These are phyloP conservation scores for Pectinophora gossypiella DNA, from an alignment of 1,140 invertebrate genomes.

Conservation along the genomic window DNA sequence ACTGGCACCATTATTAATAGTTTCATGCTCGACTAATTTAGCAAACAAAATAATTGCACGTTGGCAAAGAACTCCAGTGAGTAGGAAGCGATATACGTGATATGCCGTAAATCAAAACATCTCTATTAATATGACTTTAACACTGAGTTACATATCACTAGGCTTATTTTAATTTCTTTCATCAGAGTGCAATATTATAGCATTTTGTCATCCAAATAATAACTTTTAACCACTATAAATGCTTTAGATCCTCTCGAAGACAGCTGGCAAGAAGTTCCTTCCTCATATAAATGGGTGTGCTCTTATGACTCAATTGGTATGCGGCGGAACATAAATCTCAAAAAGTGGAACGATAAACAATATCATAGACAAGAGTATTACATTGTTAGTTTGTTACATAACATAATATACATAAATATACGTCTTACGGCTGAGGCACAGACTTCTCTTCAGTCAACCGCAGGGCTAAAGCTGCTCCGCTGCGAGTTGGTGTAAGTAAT, in stretches of 20 bases:
- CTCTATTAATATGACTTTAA: constrained; percentile 5
- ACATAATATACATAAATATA: no score
- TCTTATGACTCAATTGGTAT: neutral
- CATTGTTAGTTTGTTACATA: no score
- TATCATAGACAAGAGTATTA: no score
- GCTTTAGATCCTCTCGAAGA: neutral
- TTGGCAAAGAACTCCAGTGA: constrained; percentile 20
- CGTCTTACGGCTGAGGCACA: no score
- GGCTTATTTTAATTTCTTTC: neutral
- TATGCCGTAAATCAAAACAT: constrained; percentile 17
- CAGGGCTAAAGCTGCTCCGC: no score
- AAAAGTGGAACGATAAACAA: neutral
- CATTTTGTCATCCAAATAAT: neutral
- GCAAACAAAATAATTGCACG: constrained; percentile 19
- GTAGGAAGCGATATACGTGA: constrained; percentile 13
- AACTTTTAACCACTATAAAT: neutral
- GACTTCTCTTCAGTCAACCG: no score
- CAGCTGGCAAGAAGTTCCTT: neutral
- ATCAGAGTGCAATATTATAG: neutral
- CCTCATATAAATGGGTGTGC: neutral
- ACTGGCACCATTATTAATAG: constrained; percentile 6
- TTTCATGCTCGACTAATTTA: constrained; percentile 10
- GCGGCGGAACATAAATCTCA: neutral
- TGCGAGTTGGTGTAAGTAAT: no score
- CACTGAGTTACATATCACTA: no score